phyloP scores from a whole-genome alignment of 2,888 invertebrate species.

The Pyrocoelia pectoralis region DNA sequence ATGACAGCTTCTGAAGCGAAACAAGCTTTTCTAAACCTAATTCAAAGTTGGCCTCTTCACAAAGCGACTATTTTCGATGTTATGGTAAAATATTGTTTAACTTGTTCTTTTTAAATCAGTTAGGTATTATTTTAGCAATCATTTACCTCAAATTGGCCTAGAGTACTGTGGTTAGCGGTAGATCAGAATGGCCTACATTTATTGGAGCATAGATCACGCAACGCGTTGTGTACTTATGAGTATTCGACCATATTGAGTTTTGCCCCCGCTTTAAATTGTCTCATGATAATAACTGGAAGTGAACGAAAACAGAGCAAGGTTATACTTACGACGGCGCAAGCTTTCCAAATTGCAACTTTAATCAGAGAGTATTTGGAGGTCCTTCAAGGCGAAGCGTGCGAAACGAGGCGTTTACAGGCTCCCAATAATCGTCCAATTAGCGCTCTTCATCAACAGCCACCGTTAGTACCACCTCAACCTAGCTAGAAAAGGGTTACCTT shows the following conservation, averaged over 20 bases:
- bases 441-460: slow-evolving; percentile 60
- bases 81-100: slow-evolving; percentile 68
- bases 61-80: slow-evolving; percentile 95
- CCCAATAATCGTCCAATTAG: slow-evolving; percentile 61
- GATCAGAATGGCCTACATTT: slow-evolving; percentile 92
- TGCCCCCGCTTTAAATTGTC: slow-evolving; percentile 89
- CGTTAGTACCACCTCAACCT: slow-evolving; percentile 67
- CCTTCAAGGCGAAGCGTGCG: slow-evolving; percentile 48
- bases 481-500: slow-evolving; percentile 64
- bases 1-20: slow-evolving; percentile 89
- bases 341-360: slow-evolving; percentile 91
- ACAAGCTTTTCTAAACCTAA: slow-evolving; percentile 90
- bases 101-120: not conserved
- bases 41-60: slow-evolving; percentile 93
- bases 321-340: slow-evolving; percentile 91
- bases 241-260: slow-evolving; percentile 90
- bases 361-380: slow-evolving; percentile 89
- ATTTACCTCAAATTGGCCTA: slow-evolving; percentile 95
- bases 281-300: slow-evolving; percentile 92
- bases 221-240: slow-evolving; percentile 90
- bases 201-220: slow-evolving; percentile 86
- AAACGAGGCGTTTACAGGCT: slow-evolving; percentile 50
- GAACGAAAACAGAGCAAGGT: slow-evolving; percentile 91
- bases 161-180: slow-evolving; percentile 90
- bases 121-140: slow-evolving; percentile 76